Evolutionary conservation across 2,113 vertebrate genomes (phyloP), one percentile per base, ranked within the genome.

Genomic region (Anhinga rufa): DNA sequence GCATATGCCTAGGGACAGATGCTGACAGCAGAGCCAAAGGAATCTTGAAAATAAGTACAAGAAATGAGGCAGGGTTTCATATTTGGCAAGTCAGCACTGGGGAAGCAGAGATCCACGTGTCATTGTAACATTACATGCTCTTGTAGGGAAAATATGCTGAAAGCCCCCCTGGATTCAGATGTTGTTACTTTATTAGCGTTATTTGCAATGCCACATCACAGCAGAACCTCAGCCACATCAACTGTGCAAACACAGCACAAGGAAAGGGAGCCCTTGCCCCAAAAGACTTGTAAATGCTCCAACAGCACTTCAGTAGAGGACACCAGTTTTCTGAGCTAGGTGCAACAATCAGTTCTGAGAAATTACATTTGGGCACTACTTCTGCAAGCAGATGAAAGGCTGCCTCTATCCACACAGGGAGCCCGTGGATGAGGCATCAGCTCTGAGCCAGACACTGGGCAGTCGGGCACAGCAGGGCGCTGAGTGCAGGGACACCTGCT

Each of bases 361-460:
- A 70, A 60, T 38, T 64, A 54, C 9, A 18, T 51, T 22, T 38
- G 52, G 62, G 34, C 34, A 44, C 19, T 6, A 17, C 54, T 44
- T 60, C 15, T 65, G 71, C 17, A 83, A 77, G 58, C 1, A 4
- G 40, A 48, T 32, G 10, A 77, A 69, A 49, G 36, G 24, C n/a
- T 34, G 49, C 36, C 58, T 74, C 42, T 31, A 44, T 19, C 17
- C 58, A 36, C 11, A 10, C 69, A 68, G 21, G 51, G 38, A 82
- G 36, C 18, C 40, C 24, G 4, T 0, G 2, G 54, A 29, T 16
- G 61, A 58, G 20, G 44, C 60, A 48, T 28, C 26, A n/a, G 14
- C 15, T 49, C 31, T 0, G 1, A 38, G 49, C 20, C 2, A 4
- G 54, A 26, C 36, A 17, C 12, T 0, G 1, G 25, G 25, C 12